phyloP scores from a whole-genome alignment of 2,113 vertebrate genomes.

The Zosterops lateralis region DNA sequence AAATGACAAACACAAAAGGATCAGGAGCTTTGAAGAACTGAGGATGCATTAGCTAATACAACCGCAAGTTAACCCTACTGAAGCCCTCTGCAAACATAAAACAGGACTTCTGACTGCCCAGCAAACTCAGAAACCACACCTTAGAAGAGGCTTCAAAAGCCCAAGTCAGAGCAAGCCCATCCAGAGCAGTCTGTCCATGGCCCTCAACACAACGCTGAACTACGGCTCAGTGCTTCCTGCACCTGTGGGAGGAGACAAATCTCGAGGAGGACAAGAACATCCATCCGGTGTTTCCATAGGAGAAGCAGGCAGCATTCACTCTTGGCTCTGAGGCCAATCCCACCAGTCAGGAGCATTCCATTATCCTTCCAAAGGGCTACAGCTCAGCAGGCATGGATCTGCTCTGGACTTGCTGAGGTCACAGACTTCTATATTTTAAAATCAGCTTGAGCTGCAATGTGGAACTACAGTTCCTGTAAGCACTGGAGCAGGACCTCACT shows the following conservation, averaged over 20 bases:
- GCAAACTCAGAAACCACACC: background rate
- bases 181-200: background rate
- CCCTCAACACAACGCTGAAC: background rate
- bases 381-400: background rate
- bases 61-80: background rate
- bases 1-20: background rate
- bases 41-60: background rate
- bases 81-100: background rate
- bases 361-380: background rate
- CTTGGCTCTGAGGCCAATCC: background rate
- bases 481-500: background rate
- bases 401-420: background rate
- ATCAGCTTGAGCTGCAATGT: background rate
- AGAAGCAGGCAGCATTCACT: background rate
- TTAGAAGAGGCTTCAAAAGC: background rate
- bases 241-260: background rate
- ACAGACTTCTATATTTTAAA: background rate
- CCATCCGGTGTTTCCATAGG: background rate
- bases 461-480: background rate
- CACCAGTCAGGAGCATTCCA: background rate
- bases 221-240: background rate
- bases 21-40: background rate
- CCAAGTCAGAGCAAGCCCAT: background rate
- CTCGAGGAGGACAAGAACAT: background rate
- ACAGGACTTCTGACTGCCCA: background rate